A percentile compares a stretch with the other conserved stretches of the same genome.
These are phyloP conservation scores for Scytalopus superciliaris DNA, from an alignment of 2,113 vertebrate species.

Conservation along the genomic window DNA sequence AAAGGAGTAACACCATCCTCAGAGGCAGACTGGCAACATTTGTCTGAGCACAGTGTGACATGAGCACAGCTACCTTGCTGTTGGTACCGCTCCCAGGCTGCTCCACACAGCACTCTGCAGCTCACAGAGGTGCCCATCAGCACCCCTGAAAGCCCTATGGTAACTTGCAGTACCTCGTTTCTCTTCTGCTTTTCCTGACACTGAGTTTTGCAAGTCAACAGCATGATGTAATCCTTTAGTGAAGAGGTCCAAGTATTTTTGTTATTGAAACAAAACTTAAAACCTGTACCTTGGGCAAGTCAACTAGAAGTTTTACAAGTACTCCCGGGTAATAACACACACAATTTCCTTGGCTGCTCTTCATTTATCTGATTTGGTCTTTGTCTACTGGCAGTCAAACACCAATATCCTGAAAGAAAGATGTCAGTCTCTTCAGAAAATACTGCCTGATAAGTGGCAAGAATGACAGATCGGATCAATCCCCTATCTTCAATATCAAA, in stretches of 20 bases:
- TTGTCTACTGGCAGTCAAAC: not conserved
- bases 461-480: not conserved
- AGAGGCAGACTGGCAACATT: not conserved
- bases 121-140: not conserved
- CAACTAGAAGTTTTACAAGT: not conserved
- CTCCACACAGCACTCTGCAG: fast-evolving
- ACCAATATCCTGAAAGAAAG: not conserved
- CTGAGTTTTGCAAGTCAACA: not conserved
- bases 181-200: not conserved
- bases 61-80: not conserved
- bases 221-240: not conserved
- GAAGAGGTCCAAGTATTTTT: not conserved
- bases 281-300: not conserved
- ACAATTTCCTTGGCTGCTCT: not conserved
- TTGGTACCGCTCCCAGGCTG: not conserved
- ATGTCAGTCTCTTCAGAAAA: not conserved
- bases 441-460: not conserved
- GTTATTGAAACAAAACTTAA: not conserved
- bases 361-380: not conserved
- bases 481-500: not conserved
- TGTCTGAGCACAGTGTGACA: not conserved
- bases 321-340: not conserved
- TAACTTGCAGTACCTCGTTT: not conserved
- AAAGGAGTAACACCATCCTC: not conserved
- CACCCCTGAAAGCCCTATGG: fast-evolving